Evolutionary conservation across 23 tunicate species (phyloP).

Genomic region (Oikopleura dioica): DNA sequence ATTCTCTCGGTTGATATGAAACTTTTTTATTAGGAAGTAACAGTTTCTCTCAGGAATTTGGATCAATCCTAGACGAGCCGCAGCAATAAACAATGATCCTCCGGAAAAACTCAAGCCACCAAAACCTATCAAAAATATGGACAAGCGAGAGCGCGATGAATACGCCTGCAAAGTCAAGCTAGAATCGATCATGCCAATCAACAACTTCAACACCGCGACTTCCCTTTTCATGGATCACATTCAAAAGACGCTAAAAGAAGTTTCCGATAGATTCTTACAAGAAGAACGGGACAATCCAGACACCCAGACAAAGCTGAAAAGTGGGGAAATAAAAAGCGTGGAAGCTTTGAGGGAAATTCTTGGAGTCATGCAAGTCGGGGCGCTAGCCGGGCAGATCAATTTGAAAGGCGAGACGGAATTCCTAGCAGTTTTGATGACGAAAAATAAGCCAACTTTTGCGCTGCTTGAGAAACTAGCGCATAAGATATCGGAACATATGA

Average conservation of each 20-base stretch:
- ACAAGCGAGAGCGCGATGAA: not conserved
- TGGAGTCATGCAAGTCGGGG: slow-evolving; percentile 10
- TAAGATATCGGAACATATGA: not conserved
- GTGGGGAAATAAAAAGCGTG: not conserved
- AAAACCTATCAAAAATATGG: not conserved
- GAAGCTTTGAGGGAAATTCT: not conserved
- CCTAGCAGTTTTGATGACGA: slow-evolving; percentile 10
- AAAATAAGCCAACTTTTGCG: not conserved
- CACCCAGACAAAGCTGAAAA: not conserved
- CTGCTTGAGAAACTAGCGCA: not conserved
- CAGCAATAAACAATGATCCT: not conserved
- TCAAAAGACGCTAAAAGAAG: not conserved
- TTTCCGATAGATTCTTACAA: not conserved
- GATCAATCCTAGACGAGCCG: not conserved
- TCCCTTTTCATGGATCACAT: slow-evolving; percentile 10
- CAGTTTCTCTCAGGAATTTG: no score
- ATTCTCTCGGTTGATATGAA: no score
- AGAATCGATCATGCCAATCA: not conserved
- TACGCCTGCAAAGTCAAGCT: not conserved
- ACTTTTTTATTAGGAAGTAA: no score
- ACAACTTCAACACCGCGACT: not conserved
- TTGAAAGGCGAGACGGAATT: slow-evolving; percentile 10
- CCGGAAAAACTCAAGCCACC: not conserved
- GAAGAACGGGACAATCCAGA: not conserved
- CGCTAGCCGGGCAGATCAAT: not conserved